phyloP scores from a whole-genome alignment of 2,888 invertebrate genomes.

The Caenorhabditis sulstoni region DNA sequence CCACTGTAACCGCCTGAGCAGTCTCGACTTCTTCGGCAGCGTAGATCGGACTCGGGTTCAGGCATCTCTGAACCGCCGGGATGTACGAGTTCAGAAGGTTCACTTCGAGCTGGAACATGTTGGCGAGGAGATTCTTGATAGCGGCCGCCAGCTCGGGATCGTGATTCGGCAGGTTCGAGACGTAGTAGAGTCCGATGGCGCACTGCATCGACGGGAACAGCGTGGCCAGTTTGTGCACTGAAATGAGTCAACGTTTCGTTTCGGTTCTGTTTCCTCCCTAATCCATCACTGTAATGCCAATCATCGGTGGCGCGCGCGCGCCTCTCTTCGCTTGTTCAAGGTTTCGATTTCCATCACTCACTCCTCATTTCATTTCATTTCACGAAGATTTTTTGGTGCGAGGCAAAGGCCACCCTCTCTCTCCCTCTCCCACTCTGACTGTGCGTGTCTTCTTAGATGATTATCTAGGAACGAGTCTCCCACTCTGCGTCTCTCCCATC shows the following conservation, averaged over 20 bases:
- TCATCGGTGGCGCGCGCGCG: conserved; percentile 20
- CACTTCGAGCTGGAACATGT: conserved; percentile 54
- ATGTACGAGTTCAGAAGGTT: conserved; percentile 51
- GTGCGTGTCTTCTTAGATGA: conserved; percentile 20
- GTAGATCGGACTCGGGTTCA: conserved; percentile 31
- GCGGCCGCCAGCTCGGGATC: background rate
- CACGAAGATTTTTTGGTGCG: conserved; percentile 20
- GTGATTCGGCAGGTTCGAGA: conserved; percentile 35
- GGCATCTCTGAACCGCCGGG: conserved; percentile 50
- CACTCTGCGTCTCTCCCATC: conserved; percentile 17
- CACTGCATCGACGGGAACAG: conserved; percentile 68
- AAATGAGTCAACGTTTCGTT: conserved; percentile 32
- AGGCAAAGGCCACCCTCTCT: conserved; percentile 49
- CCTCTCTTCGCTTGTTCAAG: conserved; percentile 33
- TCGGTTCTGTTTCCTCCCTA: background rate
- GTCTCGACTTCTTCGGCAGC: background rate
- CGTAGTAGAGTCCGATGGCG: conserved; percentile 60
- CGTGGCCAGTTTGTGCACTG: conserved; percentile 66
- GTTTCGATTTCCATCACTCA: conserved; percentile 52
- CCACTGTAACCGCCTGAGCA: background rate
- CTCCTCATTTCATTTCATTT: conserved; percentile 16
- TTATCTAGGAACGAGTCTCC: conserved; percentile 53
- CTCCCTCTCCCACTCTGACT: background rate
- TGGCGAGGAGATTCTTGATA: conserved; percentile 30
- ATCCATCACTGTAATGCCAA: conserved; percentile 31